Evolutionary conservation across 2,113 vertebrate species (phyloP).

Genomic region (Hiodon alosoides): DNA sequence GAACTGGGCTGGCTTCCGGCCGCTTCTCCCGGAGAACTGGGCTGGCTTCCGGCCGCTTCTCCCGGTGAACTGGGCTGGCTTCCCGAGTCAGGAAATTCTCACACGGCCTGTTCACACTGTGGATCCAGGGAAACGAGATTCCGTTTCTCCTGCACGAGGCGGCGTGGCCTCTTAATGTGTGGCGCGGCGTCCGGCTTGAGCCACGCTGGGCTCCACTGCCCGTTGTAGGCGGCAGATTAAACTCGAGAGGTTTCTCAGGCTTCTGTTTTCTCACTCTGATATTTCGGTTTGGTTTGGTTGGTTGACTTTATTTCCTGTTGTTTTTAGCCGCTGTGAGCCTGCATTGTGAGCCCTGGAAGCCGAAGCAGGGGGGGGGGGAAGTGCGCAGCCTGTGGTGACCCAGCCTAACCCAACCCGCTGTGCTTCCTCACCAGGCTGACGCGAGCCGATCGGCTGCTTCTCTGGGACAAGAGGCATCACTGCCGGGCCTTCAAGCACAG

Average conservation of each 20-base stretch:
- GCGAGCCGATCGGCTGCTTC: slow-evolving; percentile 78
- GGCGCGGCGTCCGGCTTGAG: slow-evolving; percentile 14
- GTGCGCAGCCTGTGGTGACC: background rate
- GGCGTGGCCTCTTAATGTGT: slow-evolving; percentile 4
- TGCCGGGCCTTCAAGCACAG: slow-evolving; percentile 70
- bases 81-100: too few species aligned
- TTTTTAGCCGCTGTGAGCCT: background rate
- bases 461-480: slow-evolving; percentile 86
- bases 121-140: too few species aligned
- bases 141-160: background rate
- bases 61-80: too few species aligned
- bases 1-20: too few species aligned
- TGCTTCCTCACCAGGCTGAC: slow-evolving; percentile 67
- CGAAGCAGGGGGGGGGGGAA: background rate
- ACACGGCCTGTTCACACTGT: too few species aligned
- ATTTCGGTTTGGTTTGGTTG: background rate
- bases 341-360: background rate
- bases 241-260: slow-evolving; percentile 23
- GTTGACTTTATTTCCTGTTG: background rate
- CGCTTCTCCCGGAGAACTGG: too few species aligned
- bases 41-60: too few species aligned
- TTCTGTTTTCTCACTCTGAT: slow-evolving; percentile 11
- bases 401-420: background rate
- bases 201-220: slow-evolving; percentile 12
- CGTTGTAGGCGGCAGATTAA: background rate